Evolutionary conservation across 2,797 vertebrate species (phyloP).

Genomic region (Catostomus latipinnis): DNA sequence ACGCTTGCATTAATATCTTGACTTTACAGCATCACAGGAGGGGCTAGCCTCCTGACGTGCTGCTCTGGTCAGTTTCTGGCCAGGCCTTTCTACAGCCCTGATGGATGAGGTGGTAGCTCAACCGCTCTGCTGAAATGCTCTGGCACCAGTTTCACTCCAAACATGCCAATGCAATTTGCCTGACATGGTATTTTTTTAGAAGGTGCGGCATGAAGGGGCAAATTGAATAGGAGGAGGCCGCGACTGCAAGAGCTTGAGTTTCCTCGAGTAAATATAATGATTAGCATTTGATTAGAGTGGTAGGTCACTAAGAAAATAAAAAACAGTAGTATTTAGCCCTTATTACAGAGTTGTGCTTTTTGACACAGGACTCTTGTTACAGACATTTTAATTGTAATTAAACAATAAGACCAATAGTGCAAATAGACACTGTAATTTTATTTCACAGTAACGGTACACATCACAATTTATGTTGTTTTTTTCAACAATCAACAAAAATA

Average conservation of each 20-base stretch:
- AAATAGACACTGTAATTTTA: no score
- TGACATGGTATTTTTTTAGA: conserved; percentile 34
- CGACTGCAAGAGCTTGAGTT: conserved; percentile 6
- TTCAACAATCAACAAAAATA: no score
- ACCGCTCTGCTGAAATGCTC: conserved; percentile 27
- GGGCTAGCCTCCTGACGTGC: conserved; percentile 27
- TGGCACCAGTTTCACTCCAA: conserved; percentile 36
- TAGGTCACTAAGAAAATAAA: neutral
- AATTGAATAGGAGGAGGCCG: conserved; percentile 13
- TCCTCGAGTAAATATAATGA: conserved; percentile 24
- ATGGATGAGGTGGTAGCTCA: conserved; percentile 53
- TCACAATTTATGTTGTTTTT: no score
- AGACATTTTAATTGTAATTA: neutral
- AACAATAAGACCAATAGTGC: no score
- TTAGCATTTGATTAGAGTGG: neutral
- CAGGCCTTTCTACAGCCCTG: conserved; percentile 52
- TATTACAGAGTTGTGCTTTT: neutral
- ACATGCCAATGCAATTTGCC: conserved; percentile 46
- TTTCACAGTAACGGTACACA: no score
- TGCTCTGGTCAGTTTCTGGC: conserved; percentile 44
- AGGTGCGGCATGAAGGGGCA: conserved; percentile 26
- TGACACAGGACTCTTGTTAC: neutral
- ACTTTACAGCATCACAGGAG: conserved; percentile 51
- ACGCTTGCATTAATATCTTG: conserved; percentile 57
- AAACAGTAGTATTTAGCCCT: neutral